Base-by-base conservation (phyloP, 1,140 invertebrate genomes). In the Drosophila guanche region DNA sequence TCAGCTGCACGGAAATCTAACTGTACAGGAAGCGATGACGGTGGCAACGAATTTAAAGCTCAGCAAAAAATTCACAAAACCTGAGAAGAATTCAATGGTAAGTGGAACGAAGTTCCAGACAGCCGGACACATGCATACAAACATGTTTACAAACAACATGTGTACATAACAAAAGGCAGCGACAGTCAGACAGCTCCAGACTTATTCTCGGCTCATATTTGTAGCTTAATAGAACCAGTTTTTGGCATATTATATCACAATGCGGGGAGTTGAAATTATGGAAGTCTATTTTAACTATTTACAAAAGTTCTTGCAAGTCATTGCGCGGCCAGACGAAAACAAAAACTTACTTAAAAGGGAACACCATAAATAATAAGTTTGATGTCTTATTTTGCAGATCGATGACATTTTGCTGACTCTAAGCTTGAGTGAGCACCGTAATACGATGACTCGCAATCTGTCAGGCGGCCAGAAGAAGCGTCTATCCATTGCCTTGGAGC, bases 381-480 rank as follows among this genome's bases (percentile, higher is more conserved):
- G 2, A 27, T 16, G 4, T 43, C 43, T 42, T 40, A 51, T 42
- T 40, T 53, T 51, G 14, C 54, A 97, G 96, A 97, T 98, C 54
- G 94, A 95, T 92, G 97, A 98, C 92, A 98, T 98, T 83, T 92
- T 99, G 48, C 95, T 98, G 76, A 98, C 96, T 0, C 93, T 99
- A 3, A 96, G 97, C 55, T 92, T 99, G 8, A 93, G 94, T 3
- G 97, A 98, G 69, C 96, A 98, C 80, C 94, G 95, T 79, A 95
- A 95, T 78, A 99, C 97, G 4, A 95, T 97, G 94, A 97, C 97
- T 1, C 95, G 94, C 45, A 97, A 97, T 80, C 93, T 99, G 5
- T 98, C 97, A 3, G 98, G 98, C 33, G 98, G 98, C 5, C 98
- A 99, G 91, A 97, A 98, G 90, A 99, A 99, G 91, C 94, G 98